Conservation (phyloP, 2,888 invertebrate species). For the Muscina levida region DNA sequence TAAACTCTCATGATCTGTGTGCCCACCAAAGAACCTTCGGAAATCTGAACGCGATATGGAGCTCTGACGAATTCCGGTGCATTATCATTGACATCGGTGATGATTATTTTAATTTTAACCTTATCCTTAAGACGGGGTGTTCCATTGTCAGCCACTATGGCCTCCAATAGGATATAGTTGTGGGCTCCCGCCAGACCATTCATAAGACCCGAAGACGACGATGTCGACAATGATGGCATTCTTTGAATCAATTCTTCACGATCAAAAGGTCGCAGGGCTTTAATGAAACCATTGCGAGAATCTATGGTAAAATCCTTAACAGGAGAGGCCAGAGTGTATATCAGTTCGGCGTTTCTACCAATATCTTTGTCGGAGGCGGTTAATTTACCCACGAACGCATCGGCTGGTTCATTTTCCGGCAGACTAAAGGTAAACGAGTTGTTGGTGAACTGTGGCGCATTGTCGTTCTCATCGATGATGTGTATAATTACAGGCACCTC, state of each 20-base stretch:
- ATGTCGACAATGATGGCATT: slow-evolving; percentile 45
- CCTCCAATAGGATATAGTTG: slow-evolving; percentile 91
- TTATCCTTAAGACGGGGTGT: slow-evolving; percentile 88
- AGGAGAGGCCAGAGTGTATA: slow-evolving; percentile 87
- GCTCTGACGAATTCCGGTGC: slow-evolving; percentile 90
- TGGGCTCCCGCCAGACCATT: slow-evolving; percentile 75
- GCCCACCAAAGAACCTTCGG: slow-evolving; percentile 90
- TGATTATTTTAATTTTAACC: slow-evolving; percentile 91
- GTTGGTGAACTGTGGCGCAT: slow-evolving; percentile 94
- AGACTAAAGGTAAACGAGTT: slow-evolving; percentile 94
- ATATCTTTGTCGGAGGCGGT: slow-evolving; percentile 94
- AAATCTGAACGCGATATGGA: slow-evolving; percentile 93
- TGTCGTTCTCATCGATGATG: slow-evolving; percentile 97
- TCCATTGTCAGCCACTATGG: slow-evolving; percentile 93
- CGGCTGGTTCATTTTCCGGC: slow-evolving; percentile 92
- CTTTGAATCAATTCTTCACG: slow-evolving; percentile 90
- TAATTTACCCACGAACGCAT: slow-evolving; percentile 95
- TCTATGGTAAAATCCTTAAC: slow-evolving; percentile 93
- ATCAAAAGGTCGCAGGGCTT: slow-evolving; percentile 92
- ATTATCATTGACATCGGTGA: slow-evolving; percentile 96
- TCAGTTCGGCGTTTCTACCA: slow-evolving; percentile 94
- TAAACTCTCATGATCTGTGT: slow-evolving; percentile 92
- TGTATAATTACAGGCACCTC: slow-evolving; percentile 95
- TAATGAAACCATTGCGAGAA: slow-evolving; percentile 93
- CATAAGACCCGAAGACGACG: neutral